Conservation (phyloP, 2,113 vertebrate species). For the Notechis scutatus region DNA sequence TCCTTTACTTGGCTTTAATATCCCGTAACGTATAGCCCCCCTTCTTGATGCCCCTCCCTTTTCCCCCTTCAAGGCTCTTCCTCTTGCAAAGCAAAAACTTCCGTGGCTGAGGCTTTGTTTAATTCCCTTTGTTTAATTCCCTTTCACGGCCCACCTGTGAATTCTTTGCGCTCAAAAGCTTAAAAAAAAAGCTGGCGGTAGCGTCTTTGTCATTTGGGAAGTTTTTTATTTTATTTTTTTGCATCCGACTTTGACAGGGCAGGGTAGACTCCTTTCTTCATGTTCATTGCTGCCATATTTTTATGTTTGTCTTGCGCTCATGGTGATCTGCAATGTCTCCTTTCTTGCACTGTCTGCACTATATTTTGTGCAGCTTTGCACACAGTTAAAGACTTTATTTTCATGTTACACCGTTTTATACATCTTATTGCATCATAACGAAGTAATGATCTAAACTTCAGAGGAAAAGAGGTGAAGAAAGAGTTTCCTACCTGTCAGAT, state of each 20-base stretch:
- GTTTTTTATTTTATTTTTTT: not conserved
- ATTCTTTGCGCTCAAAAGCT: not conserved
- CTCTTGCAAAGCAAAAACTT: not conserved
- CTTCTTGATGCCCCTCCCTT: not conserved
- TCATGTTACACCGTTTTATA: not conserved
- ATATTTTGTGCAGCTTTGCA: not conserved
- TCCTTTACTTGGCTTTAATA: not conserved
- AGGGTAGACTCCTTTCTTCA: no score
- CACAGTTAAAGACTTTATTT: not conserved
- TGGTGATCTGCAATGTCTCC: no score
- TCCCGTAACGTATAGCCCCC: not conserved
- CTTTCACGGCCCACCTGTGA: not conserved
- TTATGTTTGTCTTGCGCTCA: not conserved
- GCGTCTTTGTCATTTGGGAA: not conserved
- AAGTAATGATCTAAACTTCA: not conserved
- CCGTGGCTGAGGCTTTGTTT: not conserved
- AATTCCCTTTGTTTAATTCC: not conserved
- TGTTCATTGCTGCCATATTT: not conserved
- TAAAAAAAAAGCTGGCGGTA: not conserved
- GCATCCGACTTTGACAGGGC: not conserved
- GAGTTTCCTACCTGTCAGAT: not conserved
- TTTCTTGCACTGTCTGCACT: not conserved
- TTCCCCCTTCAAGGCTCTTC: accelerated
- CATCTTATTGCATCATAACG: not conserved
- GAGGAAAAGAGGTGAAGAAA: not conserved